Percentiles rank a stretch among this genome's conserved stretches.
Conservation (phyloP, 2,113 vertebrate genomes). For the Rhinolophus ferrumequinum region DNA sequence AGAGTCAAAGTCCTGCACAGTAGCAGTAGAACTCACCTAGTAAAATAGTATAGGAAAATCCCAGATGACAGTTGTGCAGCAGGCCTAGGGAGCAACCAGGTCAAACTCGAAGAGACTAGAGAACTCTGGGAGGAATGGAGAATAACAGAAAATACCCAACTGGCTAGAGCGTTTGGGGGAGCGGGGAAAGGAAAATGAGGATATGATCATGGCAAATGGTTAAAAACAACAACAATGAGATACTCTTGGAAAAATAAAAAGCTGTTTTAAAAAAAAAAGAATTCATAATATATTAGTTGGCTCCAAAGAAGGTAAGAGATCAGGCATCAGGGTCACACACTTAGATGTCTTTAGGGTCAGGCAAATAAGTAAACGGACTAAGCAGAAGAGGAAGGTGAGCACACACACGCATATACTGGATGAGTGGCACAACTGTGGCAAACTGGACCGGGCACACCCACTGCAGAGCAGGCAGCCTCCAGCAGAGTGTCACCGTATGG, state of each 20-base stretch:
- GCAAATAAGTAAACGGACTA: neutral
- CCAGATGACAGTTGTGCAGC: neutral
- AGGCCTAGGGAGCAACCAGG: neutral
- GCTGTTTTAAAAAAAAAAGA: neutral
- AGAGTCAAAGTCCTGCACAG: neutral
- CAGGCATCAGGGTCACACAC: neutral
- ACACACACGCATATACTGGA: fast-evolving
- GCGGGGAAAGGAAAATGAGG: neutral
- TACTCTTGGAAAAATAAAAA: slow-evolving; percentile 26
- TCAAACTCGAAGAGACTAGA: neutral
- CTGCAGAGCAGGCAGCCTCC: neutral
- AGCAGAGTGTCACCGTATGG: neutral
- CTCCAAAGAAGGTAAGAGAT: neutral
- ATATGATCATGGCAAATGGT: neutral
- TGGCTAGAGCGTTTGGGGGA: neutral
- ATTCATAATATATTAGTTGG: neutral
- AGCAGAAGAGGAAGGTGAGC: neutral
- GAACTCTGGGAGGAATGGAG: neutral
- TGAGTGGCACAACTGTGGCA: neutral
- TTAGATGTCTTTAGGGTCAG: neutral
- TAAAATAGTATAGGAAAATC: neutral
- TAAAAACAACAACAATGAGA: neutral
- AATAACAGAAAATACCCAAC: neutral
- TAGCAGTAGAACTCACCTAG: neutral
- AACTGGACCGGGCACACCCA: neutral